Evolutionary conservation across 2,797 vertebrate genomes (phyloP).

Genomic region (Siniperca obscura): DNA sequence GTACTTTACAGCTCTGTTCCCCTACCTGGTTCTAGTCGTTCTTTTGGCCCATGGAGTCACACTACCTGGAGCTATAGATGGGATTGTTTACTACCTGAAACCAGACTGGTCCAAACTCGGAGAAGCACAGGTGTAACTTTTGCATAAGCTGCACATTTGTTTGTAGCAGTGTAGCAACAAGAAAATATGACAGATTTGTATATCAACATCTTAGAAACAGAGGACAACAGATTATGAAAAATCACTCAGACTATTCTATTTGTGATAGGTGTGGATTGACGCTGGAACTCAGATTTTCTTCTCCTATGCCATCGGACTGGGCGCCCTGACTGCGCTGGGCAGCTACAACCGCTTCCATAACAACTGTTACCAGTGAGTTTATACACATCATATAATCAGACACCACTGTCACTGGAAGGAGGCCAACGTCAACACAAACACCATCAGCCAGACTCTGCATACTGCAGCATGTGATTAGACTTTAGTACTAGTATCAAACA

Average conservation of each 20-base stretch:
- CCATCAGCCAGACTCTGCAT: slow-evolving; percentile 23
- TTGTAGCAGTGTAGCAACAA: not conserved
- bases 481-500: slow-evolving; percentile 11
- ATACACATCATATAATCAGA: slow-evolving; percentile 50
- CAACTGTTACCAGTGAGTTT: slow-evolving; percentile 90
- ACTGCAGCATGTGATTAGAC: slow-evolving; percentile 8
- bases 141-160: not conserved
- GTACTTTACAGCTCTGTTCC: slow-evolving; percentile 90
- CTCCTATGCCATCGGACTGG: slow-evolving; percentile 90
- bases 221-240: slow-evolving; percentile 1
- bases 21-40: slow-evolving; percentile 88
- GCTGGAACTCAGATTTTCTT: slow-evolving; percentile 91
- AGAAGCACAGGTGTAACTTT: slow-evolving; percentile 85
- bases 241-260: slow-evolving; percentile 28
- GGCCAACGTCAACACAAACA: slow-evolving; percentile 41
- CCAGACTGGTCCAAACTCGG: slow-evolving; percentile 90
- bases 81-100: slow-evolving; percentile 89
- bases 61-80: slow-evolving; percentile 87
- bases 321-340: slow-evolving; percentile 88
- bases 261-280: slow-evolving; percentile 88
- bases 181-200: slow-evolving; percentile 4
- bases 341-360: slow-evolving; percentile 91
- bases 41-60: slow-evolving; percentile 87
- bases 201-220: not conserved
- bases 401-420: slow-evolving; percentile 39